These are phyloP conservation scores for Cryptocephalus primarius DNA, from an alignment of 2,888 invertebrate genomes.

Conservation along the genomic window DNA sequence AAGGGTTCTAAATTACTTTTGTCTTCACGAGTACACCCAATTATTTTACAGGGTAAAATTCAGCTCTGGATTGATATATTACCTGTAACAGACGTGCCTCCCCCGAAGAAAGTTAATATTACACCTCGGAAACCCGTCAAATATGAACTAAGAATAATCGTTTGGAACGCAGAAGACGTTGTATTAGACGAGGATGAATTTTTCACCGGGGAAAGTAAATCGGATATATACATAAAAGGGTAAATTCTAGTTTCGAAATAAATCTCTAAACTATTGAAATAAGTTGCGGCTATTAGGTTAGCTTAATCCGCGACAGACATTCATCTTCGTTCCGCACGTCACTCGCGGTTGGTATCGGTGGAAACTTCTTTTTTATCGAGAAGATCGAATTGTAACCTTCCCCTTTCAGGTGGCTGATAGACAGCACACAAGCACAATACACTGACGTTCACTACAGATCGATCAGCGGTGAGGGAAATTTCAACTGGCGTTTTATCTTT, in stretches of 20 bases:
- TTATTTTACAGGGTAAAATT: conserved; percentile 60
- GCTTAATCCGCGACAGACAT: too few species aligned
- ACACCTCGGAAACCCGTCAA: conserved; percentile 55
- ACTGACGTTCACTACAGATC: conserved; percentile 81
- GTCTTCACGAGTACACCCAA: too few species aligned
- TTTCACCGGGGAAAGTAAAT: conserved; percentile 58
- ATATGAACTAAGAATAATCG: conserved; percentile 58
- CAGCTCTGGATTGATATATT: conserved; percentile 89
- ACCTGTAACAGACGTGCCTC: conserved; percentile 42
- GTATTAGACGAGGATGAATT: conserved; percentile 57
- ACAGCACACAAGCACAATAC: conserved; percentile 54
- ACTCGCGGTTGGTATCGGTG: too few species aligned
- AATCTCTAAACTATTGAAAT: too few species aligned
- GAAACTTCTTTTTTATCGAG: too few species aligned
- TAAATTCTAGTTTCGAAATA: conserved; percentile 32
- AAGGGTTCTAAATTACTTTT: too few species aligned
- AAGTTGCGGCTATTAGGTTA: too few species aligned
- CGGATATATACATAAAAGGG: conserved; percentile 69
- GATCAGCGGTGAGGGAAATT: conserved; percentile 66
- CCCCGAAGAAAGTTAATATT: conserved; percentile 68
- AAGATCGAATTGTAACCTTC: too few species aligned
- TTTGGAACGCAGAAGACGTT: conserved; percentile 56
- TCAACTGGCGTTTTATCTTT: conserved; percentile 88
- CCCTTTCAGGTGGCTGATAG: conserved; percentile 56
- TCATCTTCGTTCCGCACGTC: too few species aligned